Percentiles rank a stretch among this genome's conserved stretches.
Conservation (phyloP, 35 echinoderm and acorn worm species). For the Heliocidaris erythrogramma region DNA sequence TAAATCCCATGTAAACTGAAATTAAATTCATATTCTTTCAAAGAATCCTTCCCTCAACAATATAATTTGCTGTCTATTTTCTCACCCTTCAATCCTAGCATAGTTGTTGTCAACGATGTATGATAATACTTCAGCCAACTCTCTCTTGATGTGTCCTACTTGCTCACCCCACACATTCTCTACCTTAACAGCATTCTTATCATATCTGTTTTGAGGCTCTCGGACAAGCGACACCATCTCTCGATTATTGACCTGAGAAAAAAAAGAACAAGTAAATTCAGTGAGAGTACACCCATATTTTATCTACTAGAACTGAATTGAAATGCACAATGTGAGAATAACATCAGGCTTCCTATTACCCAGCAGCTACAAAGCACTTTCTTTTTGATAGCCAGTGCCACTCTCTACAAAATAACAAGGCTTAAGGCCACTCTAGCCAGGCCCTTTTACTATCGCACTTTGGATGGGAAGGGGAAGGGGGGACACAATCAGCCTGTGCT, state of each 20-base stretch:
- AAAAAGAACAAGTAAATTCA: too few relatives aligned
- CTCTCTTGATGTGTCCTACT: constrained; percentile 91
- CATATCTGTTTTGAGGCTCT: constrained; percentile 74
- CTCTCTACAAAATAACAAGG: neutral
- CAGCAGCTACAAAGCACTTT: too few relatives aligned
- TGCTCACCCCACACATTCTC: constrained; percentile 75
- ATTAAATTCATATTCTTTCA: too few relatives aligned
- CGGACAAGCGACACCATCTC: constrained; percentile 88
- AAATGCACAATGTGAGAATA: too few relatives aligned
- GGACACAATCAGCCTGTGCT: too few relatives aligned
- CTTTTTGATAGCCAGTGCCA: neutral
- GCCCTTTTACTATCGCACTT: neutral
- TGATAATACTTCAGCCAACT: constrained; percentile 65
- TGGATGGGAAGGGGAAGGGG: too few relatives aligned
- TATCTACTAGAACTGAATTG: too few relatives aligned
- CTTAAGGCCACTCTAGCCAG: neutral
- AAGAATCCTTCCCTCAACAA: too few relatives aligned
- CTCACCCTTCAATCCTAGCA: constrained; percentile 89
- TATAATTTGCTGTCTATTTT: neutral
- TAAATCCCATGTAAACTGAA: too few relatives aligned
- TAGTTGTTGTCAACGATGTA: constrained; percentile 78
- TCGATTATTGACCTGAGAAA: constrained; percentile 55
- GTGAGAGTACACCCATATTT: too few relatives aligned
- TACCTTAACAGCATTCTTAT: constrained; percentile 81
- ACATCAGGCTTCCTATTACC: too few relatives aligned